Evolutionary conservation across 2,113 vertebrate species (phyloP).

Genomic region (Tichodroma muraria): DNA sequence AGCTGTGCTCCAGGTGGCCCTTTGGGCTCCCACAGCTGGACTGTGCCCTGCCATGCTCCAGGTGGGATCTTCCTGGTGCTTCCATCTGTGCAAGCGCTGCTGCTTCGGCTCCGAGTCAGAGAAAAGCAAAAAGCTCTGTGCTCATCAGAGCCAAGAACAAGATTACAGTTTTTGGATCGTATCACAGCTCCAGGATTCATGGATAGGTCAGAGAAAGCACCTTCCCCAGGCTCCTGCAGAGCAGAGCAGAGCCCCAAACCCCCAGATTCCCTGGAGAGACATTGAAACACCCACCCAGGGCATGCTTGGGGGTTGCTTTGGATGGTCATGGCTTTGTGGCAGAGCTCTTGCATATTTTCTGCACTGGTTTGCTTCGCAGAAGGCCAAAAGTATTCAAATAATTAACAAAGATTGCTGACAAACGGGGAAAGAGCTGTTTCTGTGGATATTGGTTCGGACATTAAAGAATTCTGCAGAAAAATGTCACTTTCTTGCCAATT

Average conservation of each 20-base stretch:
- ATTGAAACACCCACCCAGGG: fast-evolving
- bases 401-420: not conserved
- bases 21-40: not conserved
- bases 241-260: too few relatives aligned
- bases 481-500: conserved; percentile 45
- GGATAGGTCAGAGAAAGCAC: not conserved
- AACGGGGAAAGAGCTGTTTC: not conserved
- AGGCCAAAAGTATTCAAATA: not conserved
- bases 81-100: not conserved
- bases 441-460: not conserved
- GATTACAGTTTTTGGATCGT: not conserved
- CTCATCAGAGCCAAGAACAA: not conserved
- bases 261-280: fast-evolving
- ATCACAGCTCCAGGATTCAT: not conserved
- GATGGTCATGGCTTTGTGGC: not conserved
- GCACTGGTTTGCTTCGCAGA: not conserved
- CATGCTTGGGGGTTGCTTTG: fast-evolving
- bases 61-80: not conserved
- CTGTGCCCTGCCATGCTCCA: fast-evolving
- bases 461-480: conserved; percentile 25
- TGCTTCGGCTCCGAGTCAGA: not conserved
- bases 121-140: not conserved
- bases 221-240: not conserved
- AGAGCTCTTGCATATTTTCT: not conserved
- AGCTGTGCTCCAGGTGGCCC: fast-evolving